Evolutionary conservation across 2,888 invertebrate species (phyloP).

Genomic region (Eristalis tenax): DNA sequence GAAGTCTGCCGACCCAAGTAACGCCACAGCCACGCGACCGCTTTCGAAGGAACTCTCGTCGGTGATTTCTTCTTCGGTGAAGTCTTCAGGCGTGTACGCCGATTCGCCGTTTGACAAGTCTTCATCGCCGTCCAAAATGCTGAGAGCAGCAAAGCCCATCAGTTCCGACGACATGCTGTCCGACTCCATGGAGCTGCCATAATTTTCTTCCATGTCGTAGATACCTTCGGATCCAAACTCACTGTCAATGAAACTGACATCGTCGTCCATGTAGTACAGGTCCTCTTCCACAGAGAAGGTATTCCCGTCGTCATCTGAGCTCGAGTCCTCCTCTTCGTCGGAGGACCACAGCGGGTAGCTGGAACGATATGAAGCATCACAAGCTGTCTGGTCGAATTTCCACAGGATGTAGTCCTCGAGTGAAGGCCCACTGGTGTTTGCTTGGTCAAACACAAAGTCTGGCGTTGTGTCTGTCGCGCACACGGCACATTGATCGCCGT

Average conservation of each 20-base stretch:
- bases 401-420: neutral
- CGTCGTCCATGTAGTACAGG: neutral
- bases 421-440: neutral
- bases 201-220: neutral
- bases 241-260: too few species aligned
- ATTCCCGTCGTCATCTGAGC: neutral
- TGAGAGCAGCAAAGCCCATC: neutral
- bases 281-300: neutral
- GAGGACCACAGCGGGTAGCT: neutral
- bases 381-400: neutral
- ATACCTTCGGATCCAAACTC: neutral
- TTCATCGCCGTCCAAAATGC: neutral
- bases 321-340: neutral
- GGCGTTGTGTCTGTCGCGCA: neutral
- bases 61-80: neutral
- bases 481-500: neutral
- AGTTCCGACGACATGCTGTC: neutral
- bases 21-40: too few species aligned
- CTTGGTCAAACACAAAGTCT: neutral
- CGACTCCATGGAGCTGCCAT: neutral
- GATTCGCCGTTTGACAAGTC: neutral
- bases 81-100: neutral
- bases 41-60: neutral
- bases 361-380: neutral
- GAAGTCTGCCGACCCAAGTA: too few species aligned